Percentiles rank a stretch among this genome's conserved stretches.
These are phyloP conservation scores for Leistus spinibarbis DNA, from an alignment of 2,888 invertebrate species.

Conservation along the genomic window DNA sequence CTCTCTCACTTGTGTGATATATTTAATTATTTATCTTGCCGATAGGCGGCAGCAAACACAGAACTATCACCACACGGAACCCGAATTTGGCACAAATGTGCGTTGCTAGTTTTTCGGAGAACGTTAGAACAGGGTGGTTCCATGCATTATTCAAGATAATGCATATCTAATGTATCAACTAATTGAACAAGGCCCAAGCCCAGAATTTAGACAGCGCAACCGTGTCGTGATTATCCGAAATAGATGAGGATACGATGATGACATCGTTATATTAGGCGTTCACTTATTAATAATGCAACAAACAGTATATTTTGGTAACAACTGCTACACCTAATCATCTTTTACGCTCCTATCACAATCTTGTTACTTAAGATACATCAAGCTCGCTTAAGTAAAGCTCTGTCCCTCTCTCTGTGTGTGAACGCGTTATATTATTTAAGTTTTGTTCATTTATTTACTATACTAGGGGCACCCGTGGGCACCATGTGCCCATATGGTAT, in stretches of 20 bases:
- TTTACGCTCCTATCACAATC: no score
- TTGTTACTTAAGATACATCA: no score
- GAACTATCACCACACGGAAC: constrained; percentile 8
- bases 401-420: no score
- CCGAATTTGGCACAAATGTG: background rate
- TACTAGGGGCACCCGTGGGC: no score
- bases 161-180: constrained; percentile 32
- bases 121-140: background rate
- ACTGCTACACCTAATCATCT: background rate
- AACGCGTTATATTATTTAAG: no score
- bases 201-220: background rate
- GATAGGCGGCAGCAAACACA: background rate
- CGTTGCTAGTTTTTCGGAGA: background rate
- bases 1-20: background rate
- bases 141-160: constrained; percentile 32
- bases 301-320: background rate
- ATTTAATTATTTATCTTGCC: background rate
- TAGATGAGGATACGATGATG: background rate
- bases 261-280: background rate
- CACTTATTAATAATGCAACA: background rate
- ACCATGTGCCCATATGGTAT: no score
- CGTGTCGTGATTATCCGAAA: background rate
- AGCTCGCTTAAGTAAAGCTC: no score
- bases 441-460: no score
- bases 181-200: constrained; percentile 22